Percentiles rank a stretch among this genome's conserved stretches.
Evolutionary conservation across 2,888 invertebrate species (phyloP).

Genomic region (Athripsodes cinereus): DNA sequence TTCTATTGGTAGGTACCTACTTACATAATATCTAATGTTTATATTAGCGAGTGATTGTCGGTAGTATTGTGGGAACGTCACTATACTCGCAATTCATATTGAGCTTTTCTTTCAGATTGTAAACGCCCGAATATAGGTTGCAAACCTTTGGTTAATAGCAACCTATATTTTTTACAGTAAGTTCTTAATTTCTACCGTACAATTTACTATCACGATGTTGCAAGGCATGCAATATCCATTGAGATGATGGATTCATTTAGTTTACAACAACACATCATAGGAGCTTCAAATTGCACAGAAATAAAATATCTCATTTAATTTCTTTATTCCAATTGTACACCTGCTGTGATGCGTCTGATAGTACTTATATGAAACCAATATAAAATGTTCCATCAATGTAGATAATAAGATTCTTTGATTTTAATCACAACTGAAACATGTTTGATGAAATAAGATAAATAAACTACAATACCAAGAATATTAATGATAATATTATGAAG

Average conservation of each 20-base stretch:
- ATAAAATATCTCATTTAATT: no score
- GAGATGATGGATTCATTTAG: no score
- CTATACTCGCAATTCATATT: not conserved
- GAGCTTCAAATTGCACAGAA: no score
- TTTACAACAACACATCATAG: no score
- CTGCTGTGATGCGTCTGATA: not conserved
- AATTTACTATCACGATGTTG: no score
- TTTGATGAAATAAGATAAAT: not conserved
- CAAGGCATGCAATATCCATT: no score
- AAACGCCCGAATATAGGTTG: not conserved
- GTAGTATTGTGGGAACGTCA: not conserved
- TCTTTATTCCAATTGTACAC: not conserved
- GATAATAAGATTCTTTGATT: not conserved
- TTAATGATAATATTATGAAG: no score
- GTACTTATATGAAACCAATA: not conserved
- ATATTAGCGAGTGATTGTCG: no score
- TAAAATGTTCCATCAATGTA: not conserved
- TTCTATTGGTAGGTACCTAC: not conserved
- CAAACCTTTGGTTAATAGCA: not conserved
- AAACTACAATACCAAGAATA: no score
- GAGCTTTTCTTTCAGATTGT: not conserved
- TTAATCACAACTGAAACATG: not conserved
- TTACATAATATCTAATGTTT: not conserved
- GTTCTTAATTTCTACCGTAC: no score
- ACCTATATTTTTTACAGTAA: no score